Conservation (phyloP, 2,888 invertebrate genomes). For the Lysandra coridon region DNA sequence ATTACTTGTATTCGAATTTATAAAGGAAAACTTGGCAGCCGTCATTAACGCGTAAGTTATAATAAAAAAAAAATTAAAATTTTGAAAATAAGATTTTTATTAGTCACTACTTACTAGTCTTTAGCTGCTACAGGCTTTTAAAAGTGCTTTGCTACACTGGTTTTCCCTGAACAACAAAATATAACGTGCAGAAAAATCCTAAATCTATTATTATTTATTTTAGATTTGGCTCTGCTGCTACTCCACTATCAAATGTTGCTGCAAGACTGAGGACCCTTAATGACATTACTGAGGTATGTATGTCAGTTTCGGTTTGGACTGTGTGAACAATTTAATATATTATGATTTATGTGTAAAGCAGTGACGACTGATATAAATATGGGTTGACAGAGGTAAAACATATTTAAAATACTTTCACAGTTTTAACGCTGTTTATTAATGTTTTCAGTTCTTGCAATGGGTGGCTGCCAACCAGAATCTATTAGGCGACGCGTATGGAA, state of each 20-base stretch:
- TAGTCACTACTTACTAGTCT: too few relatives aligned
- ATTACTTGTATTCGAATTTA: background rate
- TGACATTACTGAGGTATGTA: conserved; percentile 8
- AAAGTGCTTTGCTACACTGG: too few relatives aligned
- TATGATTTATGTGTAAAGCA: too few relatives aligned
- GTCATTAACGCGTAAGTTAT: conserved; percentile 2
- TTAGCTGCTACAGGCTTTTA: too few relatives aligned
- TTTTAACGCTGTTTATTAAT: background rate
- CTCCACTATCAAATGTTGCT: conserved; percentile 26
- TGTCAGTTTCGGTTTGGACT: background rate
- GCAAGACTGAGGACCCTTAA: background rate
- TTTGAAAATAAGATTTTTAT: too few relatives aligned
- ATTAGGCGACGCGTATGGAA: background rate
- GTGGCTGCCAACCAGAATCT: background rate
- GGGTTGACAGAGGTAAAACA: too few relatives aligned
- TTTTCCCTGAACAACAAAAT: too few relatives aligned
- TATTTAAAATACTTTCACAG: too few relatives aligned
- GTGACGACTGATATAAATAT: too few relatives aligned
- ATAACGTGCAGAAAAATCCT: background rate
- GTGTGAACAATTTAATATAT: background rate
- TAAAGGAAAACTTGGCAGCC: background rate
- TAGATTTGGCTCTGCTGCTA: conserved; percentile 7
- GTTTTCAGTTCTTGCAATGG: conserved; percentile 14
- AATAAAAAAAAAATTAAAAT: background rate
- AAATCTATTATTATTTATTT: background rate